Conservation (phyloP, 2,888 invertebrate genomes). For the Ectemnius lituratus region DNA sequence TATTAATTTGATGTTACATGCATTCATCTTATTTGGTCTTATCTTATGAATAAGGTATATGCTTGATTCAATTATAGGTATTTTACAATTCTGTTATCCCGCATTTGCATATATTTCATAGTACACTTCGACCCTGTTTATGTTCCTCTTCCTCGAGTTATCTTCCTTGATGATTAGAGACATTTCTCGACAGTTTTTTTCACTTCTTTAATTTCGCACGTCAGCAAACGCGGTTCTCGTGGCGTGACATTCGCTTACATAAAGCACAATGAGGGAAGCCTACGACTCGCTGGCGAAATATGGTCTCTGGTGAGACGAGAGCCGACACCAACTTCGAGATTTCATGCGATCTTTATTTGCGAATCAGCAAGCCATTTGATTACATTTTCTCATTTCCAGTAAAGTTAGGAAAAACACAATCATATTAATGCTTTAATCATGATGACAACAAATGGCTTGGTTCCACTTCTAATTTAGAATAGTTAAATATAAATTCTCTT, state of each 20-base stretch:
- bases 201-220: slow-evolving; percentile 46
- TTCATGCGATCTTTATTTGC: slow-evolving; percentile 64
- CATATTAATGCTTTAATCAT: background rate
- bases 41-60: no score
- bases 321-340: slow-evolving; percentile 34
- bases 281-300: slow-evolving; percentile 27
- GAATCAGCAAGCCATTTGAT: slow-evolving; percentile 46
- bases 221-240: slow-evolving; percentile 28
- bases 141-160: background rate
- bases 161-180: slow-evolving; percentile 21
- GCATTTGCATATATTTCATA: background rate
- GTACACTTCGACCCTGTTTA: background rate
- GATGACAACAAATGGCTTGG: background rate
- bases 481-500: background rate
- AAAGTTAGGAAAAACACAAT: background rate
- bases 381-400: slow-evolving; percentile 12
- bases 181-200: slow-evolving; percentile 23
- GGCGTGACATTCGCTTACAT: slow-evolving; percentile 41
- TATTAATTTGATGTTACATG: slow-evolving; percentile 4
- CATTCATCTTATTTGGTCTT: no score
- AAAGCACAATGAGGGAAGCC: slow-evolving; percentile 40
- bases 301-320: slow-evolving; percentile 15
- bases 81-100: background rate
- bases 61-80: no score
- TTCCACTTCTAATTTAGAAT: background rate